These are phyloP conservation scores for Trachythela sp. DNA, from an alignment of 64 coral and sea anemone species.

Conservation along the genomic window DNA sequence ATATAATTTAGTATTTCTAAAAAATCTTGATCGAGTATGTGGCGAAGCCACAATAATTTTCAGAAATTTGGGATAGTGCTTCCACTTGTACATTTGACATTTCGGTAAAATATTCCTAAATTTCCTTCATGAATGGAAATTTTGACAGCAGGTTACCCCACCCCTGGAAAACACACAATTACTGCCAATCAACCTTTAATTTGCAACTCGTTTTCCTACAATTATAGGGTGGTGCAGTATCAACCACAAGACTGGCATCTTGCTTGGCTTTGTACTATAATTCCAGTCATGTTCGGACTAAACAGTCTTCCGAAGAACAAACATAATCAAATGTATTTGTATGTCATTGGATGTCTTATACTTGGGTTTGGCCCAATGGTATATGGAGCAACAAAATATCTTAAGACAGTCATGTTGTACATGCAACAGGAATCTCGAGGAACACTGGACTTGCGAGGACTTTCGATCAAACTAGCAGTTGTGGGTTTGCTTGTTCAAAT, in stretches of 20 bases:
- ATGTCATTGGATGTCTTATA: constrained; percentile 62
- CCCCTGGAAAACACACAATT: not conserved
- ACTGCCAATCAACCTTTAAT: no score
- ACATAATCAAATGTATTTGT: constrained; percentile 52
- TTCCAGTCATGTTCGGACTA: constrained; percentile 69
- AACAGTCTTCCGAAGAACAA: constrained; percentile 78
- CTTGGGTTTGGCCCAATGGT: constrained; percentile 66
- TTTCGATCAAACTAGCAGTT: constrained; percentile 70
- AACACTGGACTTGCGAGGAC: constrained; percentile 31
- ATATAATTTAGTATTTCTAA: no score
- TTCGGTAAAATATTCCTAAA: not conserved
- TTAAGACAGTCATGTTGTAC: constrained; percentile 40
- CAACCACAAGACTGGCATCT: constrained; percentile 56
- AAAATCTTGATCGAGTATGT: no score
- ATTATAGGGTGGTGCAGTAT: constrained; percentile 33
- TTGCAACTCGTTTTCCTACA: not conserved
- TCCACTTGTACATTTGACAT: not conserved
- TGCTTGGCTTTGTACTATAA: constrained; percentile 58
- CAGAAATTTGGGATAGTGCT: not conserved
- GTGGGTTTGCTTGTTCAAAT: constrained; percentile 78
- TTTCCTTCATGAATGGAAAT: not conserved
- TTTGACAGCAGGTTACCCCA: not conserved
- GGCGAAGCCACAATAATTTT: no score
- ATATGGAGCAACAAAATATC: constrained; percentile 56
- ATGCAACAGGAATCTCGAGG: constrained; percentile 24